Base-by-base conservation (phyloP, 2,113 vertebrate genomes). In the Mus pahari region DNA sequence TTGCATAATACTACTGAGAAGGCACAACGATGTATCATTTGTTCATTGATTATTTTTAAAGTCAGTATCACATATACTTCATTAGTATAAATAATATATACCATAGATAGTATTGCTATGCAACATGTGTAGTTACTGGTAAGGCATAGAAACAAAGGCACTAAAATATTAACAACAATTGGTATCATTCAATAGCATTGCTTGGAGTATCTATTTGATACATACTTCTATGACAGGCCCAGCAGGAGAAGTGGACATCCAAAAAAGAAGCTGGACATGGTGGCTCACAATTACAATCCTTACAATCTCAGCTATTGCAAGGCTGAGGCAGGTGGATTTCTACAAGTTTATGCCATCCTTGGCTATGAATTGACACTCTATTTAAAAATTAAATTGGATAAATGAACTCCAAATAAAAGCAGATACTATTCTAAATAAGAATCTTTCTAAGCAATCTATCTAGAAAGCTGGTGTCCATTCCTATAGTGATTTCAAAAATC, bases 11-110 rank as follows among this genome's bases (percentile, higher is more conserved):
- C 75, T 90, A 73, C 58, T 92, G 84, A 92, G 60, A 92, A 86
- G 73, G 45, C 84, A n/a, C 77, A 82, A n/a, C 4, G 24, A 11
- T 64, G 10, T 92, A 86, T 89, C 8, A 17, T 24, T 81, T 86
- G 5, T 68, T 96, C 70, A 73, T 70, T 93, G 28, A 81, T 71
- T 74, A 93, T 74, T 94, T 71, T 83, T 87, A 93, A 88, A 92
- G 79, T 92, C 74, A 36, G 74, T 68, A 70, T 75, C 9, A 42
- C 86, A 53, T 88, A 42, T 82, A 55, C 71, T 33, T 89, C 83
- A 88, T 82, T 42, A 86, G 62, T 74, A 75, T 78, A 94, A 91
- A 81, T 88, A 74, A 82, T 73, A 88, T 88, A 58, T 20, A 42
- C 62, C 83, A 62, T 84, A 74, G 42, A 90, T 83, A 94, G 3